Evolutionary conservation across 2,113 vertebrate genomes (phyloP).

Genomic region (Mohoua ochrocephala): DNA sequence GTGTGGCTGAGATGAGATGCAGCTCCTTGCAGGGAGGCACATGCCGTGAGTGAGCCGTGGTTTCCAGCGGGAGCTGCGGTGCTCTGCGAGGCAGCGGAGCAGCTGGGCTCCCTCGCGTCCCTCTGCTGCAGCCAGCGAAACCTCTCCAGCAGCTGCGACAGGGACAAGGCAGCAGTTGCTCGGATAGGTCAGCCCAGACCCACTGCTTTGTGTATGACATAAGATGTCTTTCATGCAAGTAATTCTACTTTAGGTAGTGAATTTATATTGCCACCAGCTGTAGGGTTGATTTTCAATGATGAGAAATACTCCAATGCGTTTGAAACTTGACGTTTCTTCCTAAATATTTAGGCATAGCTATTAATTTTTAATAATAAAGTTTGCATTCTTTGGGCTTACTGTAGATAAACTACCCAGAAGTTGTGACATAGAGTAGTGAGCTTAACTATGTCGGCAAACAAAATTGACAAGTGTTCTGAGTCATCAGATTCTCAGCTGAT

Average conservation of each 20-base stretch:
- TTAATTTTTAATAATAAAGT: neutral
- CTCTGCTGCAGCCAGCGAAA: accelerated
- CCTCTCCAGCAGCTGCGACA: neutral
- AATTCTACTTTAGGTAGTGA: neutral
- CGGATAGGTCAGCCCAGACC: neutral
- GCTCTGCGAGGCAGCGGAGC: accelerated
- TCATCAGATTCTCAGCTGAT: constrained; percentile 42
- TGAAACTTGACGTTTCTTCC: neutral
- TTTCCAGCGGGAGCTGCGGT: accelerated
- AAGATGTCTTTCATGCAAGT: neutral
- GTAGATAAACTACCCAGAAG: neutral
- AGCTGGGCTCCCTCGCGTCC: neutral
- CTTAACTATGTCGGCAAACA: neutral
- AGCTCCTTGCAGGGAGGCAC: neutral
- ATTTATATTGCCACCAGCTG: neutral
- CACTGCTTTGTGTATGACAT: neutral
- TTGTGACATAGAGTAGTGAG: neutral
- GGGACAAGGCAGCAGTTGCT: neutral
- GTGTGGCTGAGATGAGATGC: neutral
- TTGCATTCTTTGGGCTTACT: neutral
- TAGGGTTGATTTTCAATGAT: neutral
- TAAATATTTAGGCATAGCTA: neutral
- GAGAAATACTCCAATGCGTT: neutral
- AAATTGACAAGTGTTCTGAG: neutral
- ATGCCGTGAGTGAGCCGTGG: accelerated